Percentiles rank a stretch among this genome's conserved stretches.
Evolutionary conservation across 2,113 vertebrate species (phyloP).

Genomic region (Synchiropus splendidus): DNA sequence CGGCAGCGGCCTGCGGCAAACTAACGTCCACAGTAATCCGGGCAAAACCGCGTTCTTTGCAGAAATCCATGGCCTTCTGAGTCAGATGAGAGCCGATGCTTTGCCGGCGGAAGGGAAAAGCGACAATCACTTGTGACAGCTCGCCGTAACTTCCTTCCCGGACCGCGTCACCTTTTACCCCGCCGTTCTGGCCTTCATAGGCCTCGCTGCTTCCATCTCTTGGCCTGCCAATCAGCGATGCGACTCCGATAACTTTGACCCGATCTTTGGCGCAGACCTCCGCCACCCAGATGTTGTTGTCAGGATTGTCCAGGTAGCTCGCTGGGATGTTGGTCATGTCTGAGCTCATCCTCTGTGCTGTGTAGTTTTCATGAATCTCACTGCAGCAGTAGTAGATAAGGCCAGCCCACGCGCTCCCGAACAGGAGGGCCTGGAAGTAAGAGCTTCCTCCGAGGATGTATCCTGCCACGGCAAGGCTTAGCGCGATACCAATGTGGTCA

Average conservation of each 20-base stretch:
- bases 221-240: slow-evolving; percentile 31
- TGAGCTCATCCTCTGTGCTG: slow-evolving; percentile 26
- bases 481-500: slow-evolving; percentile 54
- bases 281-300: slow-evolving; percentile 58
- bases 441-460: slow-evolving; percentile 62
- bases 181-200: slow-evolving; percentile 38
- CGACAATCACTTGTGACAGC: slow-evolving; percentile 40
- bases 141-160: slow-evolving; percentile 33
- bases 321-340: slow-evolving; percentile 53
- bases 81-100: slow-evolving; percentile 38
- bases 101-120: slow-evolving; percentile 31
- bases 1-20: slow-evolving; percentile 42
- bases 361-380: slow-evolving; percentile 48
- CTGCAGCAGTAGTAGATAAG: slow-evolving; percentile 59
- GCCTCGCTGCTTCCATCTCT: slow-evolving; percentile 15
- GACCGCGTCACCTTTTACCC: slow-evolving; percentile 6
- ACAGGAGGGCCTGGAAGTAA: slow-evolving; percentile 53
- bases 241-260: slow-evolving; percentile 43
- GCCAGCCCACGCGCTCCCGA: slow-evolving; percentile 49
- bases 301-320: slow-evolving; percentile 49
- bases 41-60: slow-evolving; percentile 41
- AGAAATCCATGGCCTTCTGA: slow-evolving; percentile 48
- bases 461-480: slow-evolving; percentile 58
- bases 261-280: slow-evolving; percentile 38
- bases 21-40: slow-evolving; percentile 40